Percentiles rank a stretch among this genome's conserved stretches.
These are phyloP conservation scores for Miltochrista miniata DNA, from an alignment of 2,888 invertebrate species.

Conservation along the genomic window DNA sequence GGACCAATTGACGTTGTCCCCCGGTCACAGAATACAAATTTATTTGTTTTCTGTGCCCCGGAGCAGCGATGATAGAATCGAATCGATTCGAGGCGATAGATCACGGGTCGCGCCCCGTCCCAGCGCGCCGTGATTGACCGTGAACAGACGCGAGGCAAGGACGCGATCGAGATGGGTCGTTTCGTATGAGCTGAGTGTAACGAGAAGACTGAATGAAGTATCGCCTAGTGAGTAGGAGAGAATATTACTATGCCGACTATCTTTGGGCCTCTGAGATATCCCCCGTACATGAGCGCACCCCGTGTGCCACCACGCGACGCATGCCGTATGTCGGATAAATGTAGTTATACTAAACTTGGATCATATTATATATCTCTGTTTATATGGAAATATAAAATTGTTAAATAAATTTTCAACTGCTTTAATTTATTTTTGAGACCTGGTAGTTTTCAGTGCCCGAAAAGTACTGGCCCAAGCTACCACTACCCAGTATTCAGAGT, in stretches of 20 bases:
- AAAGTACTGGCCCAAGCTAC: no score
- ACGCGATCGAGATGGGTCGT: constrained; percentile 20
- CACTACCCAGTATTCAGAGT: no score
- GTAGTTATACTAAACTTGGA: constrained; percentile 16
- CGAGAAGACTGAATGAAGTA: constrained; percentile 73
- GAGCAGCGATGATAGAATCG: no score
- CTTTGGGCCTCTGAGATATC: constrained; percentile 7
- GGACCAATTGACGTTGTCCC: neutral
- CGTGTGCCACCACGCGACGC: neutral
- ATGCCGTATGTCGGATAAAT: neutral
- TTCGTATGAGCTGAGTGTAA: constrained; percentile 63
- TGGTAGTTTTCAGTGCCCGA: no score
- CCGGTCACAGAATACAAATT: neutral
- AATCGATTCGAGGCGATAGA: neutral
- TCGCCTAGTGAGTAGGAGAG: constrained; percentile 41
- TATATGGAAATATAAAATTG: constrained; percentile 29
- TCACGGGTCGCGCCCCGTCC: neutral
- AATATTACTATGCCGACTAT: constrained; percentile 18
- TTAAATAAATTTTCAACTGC: constrained; percentile 11
- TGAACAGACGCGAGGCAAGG: neutral
- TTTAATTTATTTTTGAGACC: neutral
- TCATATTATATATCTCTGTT: constrained; percentile 24
- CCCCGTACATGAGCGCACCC: neutral
- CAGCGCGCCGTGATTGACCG: neutral
- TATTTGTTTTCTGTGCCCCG: no score